Percentiles rank a stretch among this genome's conserved stretches.
phyloP scores from a whole-genome alignment of 1,140 invertebrate genomes.

The Hypsibius dujardini region DNA sequence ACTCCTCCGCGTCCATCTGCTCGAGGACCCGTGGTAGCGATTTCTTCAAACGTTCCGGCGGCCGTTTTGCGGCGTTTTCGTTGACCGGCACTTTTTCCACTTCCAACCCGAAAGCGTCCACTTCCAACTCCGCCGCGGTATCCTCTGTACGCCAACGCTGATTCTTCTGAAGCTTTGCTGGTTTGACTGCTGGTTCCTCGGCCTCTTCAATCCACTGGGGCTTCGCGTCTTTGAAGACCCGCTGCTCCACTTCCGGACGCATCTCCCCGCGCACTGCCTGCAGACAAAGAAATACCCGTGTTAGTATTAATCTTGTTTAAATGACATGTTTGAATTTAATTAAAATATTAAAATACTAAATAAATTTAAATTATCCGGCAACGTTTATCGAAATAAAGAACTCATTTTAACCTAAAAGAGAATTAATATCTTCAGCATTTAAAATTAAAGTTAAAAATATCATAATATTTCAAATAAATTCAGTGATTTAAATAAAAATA shows the following conservation, averaged over 20 bases:
- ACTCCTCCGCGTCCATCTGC: not conserved
- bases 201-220: not conserved
- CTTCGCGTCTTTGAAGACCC: not conserved
- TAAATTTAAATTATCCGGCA: too few species aligned
- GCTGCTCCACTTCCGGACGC: not conserved
- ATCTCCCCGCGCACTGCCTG: not conserved
- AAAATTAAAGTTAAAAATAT: too few species aligned
- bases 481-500: too few species aligned
- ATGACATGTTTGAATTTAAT: too few species aligned
- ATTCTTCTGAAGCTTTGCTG: not conserved
- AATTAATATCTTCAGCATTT: too few species aligned
- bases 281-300: too few species aligned
- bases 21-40: not conserved
- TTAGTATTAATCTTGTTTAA: too few species aligned
- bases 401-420: too few species aligned
- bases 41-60: not conserved
- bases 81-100: not conserved
- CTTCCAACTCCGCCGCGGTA: not conserved
- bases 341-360: too few species aligned
- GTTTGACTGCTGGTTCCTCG: not conserved
- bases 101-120: not conserved
- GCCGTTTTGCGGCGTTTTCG: not conserved
- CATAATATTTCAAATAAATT: too few species aligned
- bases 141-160: not conserved
- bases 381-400: too few species aligned